Conservation (phyloP, 2,888 invertebrate genomes). For the Atrina japonica region DNA sequence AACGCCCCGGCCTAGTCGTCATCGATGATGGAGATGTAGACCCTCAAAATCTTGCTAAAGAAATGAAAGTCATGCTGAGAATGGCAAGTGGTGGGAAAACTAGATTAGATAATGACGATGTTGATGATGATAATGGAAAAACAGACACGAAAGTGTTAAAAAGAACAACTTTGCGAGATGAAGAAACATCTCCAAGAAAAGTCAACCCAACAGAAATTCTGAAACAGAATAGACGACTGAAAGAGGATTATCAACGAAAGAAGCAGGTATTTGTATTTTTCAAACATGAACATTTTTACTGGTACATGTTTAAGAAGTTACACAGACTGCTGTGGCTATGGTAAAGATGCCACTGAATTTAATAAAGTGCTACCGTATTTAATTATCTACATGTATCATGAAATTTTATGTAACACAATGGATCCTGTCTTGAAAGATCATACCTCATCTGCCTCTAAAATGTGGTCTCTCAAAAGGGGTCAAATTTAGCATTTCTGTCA, state of each 20-base stretch:
- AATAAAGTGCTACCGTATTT: too few relatives aligned
- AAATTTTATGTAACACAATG: too few relatives aligned
- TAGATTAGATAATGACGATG: constrained; percentile 26
- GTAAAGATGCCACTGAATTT: background rate
- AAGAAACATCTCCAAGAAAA: constrained; percentile 22
- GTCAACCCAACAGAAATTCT: constrained; percentile 52
- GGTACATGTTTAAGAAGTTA: too few relatives aligned
- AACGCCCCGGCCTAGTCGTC: background rate
- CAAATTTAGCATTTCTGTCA: too few relatives aligned
- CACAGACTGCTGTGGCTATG: background rate
- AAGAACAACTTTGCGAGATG: constrained; percentile 47
- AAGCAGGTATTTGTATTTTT: too few relatives aligned
- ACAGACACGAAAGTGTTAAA: constrained; percentile 36
- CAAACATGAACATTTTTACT: too few relatives aligned
- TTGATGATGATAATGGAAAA: constrained; percentile 29
- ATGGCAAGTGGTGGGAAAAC: constrained; percentile 29
- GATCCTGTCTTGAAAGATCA: too few relatives aligned
- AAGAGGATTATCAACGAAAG: constrained; percentile 58
- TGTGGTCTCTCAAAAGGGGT: too few relatives aligned
- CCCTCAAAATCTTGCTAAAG: too few relatives aligned
- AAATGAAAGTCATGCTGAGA: constrained; percentile 48
- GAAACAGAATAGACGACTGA: constrained; percentile 65
- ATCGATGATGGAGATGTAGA: constrained; percentile 14
- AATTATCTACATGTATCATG: too few relatives aligned
- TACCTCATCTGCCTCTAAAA: too few relatives aligned